These are phyloP conservation scores for Crypturellus tataupa DNA, from an alignment of 2,797 vertebrate genomes.

Conservation along the genomic window DNA sequence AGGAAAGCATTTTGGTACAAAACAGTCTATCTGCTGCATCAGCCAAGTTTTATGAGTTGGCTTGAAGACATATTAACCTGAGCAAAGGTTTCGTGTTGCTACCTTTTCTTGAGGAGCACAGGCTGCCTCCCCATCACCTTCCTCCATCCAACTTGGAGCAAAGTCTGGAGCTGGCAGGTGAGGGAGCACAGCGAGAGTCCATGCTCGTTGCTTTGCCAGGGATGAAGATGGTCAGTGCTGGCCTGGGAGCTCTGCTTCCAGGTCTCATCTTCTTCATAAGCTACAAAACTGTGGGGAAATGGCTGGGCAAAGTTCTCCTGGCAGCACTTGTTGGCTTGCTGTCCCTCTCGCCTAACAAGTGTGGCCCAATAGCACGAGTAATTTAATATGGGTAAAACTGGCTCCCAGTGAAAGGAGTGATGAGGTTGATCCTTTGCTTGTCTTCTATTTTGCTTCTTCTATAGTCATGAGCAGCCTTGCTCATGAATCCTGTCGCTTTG, in stretches of 20 bases:
- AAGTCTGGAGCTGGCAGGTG: not conserved
- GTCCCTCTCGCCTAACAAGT: not conserved
- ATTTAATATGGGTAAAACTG: not conserved
- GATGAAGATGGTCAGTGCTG: not conserved
- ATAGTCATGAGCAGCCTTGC: slow-evolving; percentile 24
- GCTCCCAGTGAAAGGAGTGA: not conserved
- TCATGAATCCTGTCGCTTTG: slow-evolving; percentile 64
- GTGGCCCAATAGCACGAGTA: not conserved
- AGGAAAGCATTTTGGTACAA: not conserved
- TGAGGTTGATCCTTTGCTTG: slow-evolving; percentile 42
- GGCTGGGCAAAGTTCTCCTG: not conserved
- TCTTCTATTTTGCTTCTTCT: no score
- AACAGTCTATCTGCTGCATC: not conserved
- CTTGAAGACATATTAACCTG: no score
- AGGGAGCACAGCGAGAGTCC: not conserved
- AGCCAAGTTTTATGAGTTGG: no score
- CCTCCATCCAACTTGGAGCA: rapidly evolving
- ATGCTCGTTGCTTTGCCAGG: not conserved
- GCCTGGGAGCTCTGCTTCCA: not conserved
- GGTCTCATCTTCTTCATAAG: not conserved
- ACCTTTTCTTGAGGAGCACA: not conserved
- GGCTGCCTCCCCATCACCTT: not conserved
- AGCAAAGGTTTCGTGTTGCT: not conserved
- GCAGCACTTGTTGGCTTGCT: not conserved
- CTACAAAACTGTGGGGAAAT: not conserved